Base-by-base conservation (phyloP, 2,797 vertebrate species). In the Molossus molossus region DNA sequence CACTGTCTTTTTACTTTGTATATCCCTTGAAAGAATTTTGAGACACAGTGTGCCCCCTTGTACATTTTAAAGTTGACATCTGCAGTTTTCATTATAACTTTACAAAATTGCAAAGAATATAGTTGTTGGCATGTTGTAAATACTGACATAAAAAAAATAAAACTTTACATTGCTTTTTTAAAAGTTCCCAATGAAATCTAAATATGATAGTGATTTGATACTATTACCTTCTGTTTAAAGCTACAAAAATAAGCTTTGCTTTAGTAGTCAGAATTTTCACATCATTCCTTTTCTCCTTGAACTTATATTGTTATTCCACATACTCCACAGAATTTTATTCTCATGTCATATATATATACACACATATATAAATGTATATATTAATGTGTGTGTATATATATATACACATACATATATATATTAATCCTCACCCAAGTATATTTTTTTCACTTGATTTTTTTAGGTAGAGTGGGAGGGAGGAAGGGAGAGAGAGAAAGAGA, bases 131-230 rank as follows among this genome's bases (percentile, higher is more conserved):
- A 64, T 81, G 64, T 87, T 94, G 20, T 96, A 87, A 94, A 92
- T 91, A 80, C 25, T 96, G 65, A 92, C 40, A 92, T 89, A 2
- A 33, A 92, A 82, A 87, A 96, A 94, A 92, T 91, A 96, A 97
- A 89, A n/a, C 6, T 89, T 91, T 94, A 21, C 37, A 92, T 76
- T 94, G 88, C 29, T 84, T 57, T 94, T 96, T 94, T n/a, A 48
- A 87, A 96, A 80, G 25, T 88, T 82, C 20, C 77, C 33, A 69
- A 14, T 79, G 81, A 93, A 97, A 76, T 82, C 60, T 95, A 93
- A 93, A 92, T 92, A 80, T 10, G 58, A 40, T 18, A 82, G 82
- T 53, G 62, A 87, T 76, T 90, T 96, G 55, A 87, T 93, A 76
- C 45, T 33, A 65, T 17, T 60, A 73, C 58, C 29, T 89, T 85